These are phyloP conservation scores for Vipera latastei DNA, from an alignment of 2,797 vertebrate species.

Conservation along the genomic window DNA sequence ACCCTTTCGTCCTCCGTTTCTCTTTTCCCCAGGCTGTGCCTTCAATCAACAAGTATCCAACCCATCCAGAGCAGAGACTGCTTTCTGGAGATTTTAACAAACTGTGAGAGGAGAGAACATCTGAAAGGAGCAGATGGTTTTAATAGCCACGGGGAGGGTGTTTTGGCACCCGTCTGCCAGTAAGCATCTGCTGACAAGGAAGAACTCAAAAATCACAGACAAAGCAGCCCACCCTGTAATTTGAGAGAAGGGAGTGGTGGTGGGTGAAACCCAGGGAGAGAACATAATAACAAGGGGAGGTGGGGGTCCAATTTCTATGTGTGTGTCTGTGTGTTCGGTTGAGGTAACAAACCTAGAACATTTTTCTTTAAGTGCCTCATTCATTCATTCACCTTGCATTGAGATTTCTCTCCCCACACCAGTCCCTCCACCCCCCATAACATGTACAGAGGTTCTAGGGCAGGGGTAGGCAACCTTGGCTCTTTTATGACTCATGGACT, in stretches of 20 bases:
- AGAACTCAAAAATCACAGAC: not conserved
- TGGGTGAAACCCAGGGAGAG: not conserved
- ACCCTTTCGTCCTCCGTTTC: too few species aligned
- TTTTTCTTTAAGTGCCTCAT: not conserved
- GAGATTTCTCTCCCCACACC: not conserved
- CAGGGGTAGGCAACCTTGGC: too few species aligned
- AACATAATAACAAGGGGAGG: not conserved
- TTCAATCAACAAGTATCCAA: slow-evolving; percentile 25
- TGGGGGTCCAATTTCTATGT: not conserved
- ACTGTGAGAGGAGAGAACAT: slow-evolving; percentile 39
- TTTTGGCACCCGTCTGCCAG: slow-evolving; percentile 30
- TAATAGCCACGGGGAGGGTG: fast-evolving
- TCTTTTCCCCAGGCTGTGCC: not conserved
- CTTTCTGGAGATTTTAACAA: slow-evolving; percentile 31
- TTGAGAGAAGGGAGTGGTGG: not conserved
- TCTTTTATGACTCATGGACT: too few species aligned
- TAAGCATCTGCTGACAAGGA: not conserved
- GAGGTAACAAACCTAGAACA: not conserved
- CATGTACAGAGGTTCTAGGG: not conserved
- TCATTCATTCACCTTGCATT: too few species aligned
- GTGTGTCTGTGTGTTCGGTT: not conserved
- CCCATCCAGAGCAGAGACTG: slow-evolving; percentile 3
- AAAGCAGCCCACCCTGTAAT: not conserved
- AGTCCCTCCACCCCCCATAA: not conserved
- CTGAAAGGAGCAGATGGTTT: slow-evolving; percentile 60